Evolutionary conservation across 2,888 invertebrate genomes (phyloP), one percentile per base, ranked within the genome.

Genomic region (Auanema sp.): DNA sequence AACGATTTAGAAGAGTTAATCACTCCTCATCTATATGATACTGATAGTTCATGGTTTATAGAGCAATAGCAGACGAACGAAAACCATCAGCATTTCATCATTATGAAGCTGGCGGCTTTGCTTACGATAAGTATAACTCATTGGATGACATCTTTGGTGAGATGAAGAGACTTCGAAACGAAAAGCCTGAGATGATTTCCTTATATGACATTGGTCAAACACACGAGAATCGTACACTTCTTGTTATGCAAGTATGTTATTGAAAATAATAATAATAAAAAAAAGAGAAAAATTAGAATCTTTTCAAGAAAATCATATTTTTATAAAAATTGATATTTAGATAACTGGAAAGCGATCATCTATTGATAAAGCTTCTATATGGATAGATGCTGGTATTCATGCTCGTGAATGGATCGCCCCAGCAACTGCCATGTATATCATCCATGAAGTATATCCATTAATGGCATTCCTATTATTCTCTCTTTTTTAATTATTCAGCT

Each of bases 301-400:
- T 11, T 58, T 58, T 25, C 59, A 60, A 14, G 58, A 56, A 58
- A 58, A 58, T 57, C n/a, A n/a, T n/a, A n/a, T n/a, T n/a, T n/a
- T n/a, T n/a, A 53, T n/a, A 57, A 59, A 24, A 25, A 24, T 25
- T 25, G 25, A 8, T 23, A 42, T 69, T 14, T 58, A 75, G 69
- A 59, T 76, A 18, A 69, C 71, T 21, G 76, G 76, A 47, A 65
- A 67, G 44, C 61, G 71, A 44, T 64, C 61, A 18, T 66, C 71
- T 2, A 55, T 69, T 6, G 72, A 71, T 18, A 74, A 72, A 44
- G 68, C 69, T 5, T 66, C 71, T 0, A 69, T 81, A 63, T 81
- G 81, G 81, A 69, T 81, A 18, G 81, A 81, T 56, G 81, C 76
- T 11, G 81, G 81, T 23, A 80, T 82, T 44, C 81, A 81, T 58